These are phyloP conservation scores for Campaea margaritaria DNA, from an alignment of 2,888 invertebrate genomes.

Conservation along the genomic window DNA sequence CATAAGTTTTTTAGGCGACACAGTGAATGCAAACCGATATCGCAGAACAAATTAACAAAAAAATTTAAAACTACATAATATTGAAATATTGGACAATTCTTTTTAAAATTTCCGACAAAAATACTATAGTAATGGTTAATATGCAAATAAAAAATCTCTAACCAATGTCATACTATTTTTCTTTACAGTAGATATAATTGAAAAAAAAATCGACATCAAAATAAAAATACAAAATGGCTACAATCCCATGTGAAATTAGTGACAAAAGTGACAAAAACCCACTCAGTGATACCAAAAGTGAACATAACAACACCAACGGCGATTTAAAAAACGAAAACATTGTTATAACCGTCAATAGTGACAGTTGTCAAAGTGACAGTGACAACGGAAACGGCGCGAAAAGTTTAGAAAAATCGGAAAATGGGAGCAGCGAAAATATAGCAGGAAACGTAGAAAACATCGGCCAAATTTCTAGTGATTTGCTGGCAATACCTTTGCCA, in stretches of 20 bases:
- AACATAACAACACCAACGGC: conserved; percentile 11
- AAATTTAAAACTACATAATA: too few species aligned
- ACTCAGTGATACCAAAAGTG: conserved; percentile 4
- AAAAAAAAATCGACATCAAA: background rate
- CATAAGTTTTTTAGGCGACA: background rate
- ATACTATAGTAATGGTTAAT: too few species aligned
- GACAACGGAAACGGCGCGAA: conserved; percentile 13
- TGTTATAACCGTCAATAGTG: conserved; percentile 35
- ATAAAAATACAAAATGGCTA: conserved; percentile 29
- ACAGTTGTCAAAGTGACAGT: conserved; percentile 24
- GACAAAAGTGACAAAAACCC: conserved; percentile 26
- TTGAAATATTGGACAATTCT: too few species aligned
- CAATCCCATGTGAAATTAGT: conserved; percentile 37
- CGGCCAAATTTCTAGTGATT: conserved; percentile 34
- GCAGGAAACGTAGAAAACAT: conserved; percentile 13
- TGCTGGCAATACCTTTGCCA: conserved; percentile 45
- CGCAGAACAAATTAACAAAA: too few species aligned
- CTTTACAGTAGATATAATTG: too few species aligned
- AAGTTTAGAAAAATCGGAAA: conserved; percentile 8
- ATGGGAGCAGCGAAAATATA: conserved; percentile 1
- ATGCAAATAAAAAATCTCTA: too few species aligned
- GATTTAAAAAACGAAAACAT: conserved; percentile 32
- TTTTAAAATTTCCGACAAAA: too few species aligned
- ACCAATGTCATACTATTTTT: too few species aligned
- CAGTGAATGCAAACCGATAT: too few species aligned